A percentile compares a stretch with the other conserved stretches of the same genome.
phyloP scores from a whole-genome alignment of 1,140 invertebrate species.

The Drosophila tsacasi region DNA sequence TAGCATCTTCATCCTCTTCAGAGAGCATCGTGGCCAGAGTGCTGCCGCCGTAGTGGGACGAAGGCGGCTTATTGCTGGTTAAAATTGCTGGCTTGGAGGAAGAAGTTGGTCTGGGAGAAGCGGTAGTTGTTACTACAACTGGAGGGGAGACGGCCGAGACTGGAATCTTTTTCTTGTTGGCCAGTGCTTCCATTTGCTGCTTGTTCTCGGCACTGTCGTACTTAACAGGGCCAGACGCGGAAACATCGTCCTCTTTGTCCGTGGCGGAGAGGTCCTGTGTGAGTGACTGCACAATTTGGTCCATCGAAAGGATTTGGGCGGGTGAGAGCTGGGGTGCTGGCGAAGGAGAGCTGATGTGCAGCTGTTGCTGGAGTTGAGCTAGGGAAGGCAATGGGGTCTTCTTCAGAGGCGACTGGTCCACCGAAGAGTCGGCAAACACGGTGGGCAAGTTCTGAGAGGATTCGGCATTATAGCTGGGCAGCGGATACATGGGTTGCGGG shows the following conservation, averaged over 20 bases:
- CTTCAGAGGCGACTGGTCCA: conserved; percentile 41
- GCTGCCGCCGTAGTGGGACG: conserved; percentile 65
- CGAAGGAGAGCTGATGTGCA: conserved; percentile 57
- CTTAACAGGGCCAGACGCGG: conserved; percentile 35
- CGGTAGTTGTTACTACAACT: not conserved
- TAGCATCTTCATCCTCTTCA: conserved; percentile 48
- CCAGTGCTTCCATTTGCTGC: conserved; percentile 46
- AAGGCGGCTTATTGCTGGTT: conserved; percentile 43
- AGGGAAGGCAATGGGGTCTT: conserved; percentile 65
- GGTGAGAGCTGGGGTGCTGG: conserved; percentile 59
- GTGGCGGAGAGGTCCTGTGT: conserved; percentile 52
- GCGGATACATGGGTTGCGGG: conserved; percentile 59
- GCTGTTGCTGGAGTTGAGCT: conserved; percentile 60
- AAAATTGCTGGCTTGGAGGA: conserved; percentile 33
- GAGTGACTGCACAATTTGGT: conserved; percentile 73
- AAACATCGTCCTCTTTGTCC: conserved; percentile 41
- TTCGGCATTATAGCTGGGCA: conserved; percentile 63
- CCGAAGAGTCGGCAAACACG: not conserved
- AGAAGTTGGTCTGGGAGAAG: not conserved
- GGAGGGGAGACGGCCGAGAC: conserved; percentile 1
- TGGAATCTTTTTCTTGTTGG: conserved; percentile 55
- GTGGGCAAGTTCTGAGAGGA: conserved; percentile 30
- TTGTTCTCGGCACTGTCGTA: conserved; percentile 61
- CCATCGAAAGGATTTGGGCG: conserved; percentile 72
- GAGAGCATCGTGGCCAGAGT: conserved; percentile 72